Percentiles rank a stretch among this genome's conserved stretches.
phyloP scores from a whole-genome alignment of 1,140 invertebrate genomes.

The Trinorchestia longiramus region DNA sequence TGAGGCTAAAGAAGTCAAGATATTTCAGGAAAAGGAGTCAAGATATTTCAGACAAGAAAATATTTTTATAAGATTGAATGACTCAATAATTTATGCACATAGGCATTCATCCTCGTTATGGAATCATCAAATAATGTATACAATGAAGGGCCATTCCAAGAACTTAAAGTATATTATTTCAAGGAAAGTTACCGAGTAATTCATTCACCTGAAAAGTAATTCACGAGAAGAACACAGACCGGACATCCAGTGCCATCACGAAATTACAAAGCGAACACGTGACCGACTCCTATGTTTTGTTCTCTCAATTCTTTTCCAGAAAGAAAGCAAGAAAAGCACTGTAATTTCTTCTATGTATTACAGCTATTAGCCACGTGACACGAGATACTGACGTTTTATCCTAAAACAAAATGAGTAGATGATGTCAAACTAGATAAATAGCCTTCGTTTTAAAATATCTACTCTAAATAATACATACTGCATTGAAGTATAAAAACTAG shows the following conservation, averaged over 20 bases:
- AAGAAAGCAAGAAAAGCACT: too few relatives aligned
- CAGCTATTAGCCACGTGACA: background rate
- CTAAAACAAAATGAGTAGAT: background rate
- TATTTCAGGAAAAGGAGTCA: too few relatives aligned
- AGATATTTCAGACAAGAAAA: too few relatives aligned
- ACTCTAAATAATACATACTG: too few relatives aligned
- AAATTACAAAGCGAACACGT: background rate
- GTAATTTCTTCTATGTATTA: background rate
- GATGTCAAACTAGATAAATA: too few relatives aligned
- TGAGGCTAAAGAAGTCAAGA: too few relatives aligned
- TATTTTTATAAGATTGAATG: too few relatives aligned
- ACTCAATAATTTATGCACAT: too few relatives aligned
- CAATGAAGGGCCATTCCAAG: background rate
- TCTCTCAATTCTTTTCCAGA: background rate
- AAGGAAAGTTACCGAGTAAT: background rate
- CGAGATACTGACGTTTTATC: background rate
- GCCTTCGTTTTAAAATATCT: too few relatives aligned
- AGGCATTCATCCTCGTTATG: too few relatives aligned
- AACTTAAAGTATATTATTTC: background rate
- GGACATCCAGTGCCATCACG: background rate
- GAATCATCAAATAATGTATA: too few relatives aligned
- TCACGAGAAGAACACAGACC: background rate
- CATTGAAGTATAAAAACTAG: too few relatives aligned
- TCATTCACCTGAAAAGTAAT: background rate
- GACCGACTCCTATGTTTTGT: background rate